A percentile compares a stretch with the other conserved stretches of the same genome.
Evolutionary conservation across 2,888 invertebrate genomes (phyloP).

Genomic region (Conchocele bisecta): DNA sequence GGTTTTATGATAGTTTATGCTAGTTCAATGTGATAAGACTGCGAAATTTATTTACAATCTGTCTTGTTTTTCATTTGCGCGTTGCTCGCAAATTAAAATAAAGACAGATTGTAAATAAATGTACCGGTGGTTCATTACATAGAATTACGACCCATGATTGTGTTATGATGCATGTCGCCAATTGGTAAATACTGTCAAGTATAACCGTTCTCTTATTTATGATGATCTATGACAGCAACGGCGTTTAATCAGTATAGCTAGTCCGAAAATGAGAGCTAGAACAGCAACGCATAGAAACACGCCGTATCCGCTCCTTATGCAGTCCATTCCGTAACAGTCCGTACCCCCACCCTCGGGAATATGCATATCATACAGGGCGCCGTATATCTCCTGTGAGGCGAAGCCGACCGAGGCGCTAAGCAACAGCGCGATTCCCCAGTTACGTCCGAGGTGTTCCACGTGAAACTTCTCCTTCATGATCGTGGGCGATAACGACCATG

Average conservation of each 20-base stretch:
- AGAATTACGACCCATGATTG: too few species aligned
- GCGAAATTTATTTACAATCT: too few species aligned
- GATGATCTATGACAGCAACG: too few species aligned
- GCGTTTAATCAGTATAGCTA: constrained; percentile 18
- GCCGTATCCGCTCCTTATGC: constrained; percentile 50
- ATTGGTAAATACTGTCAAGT: too few species aligned
- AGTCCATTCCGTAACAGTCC: constrained; percentile 51
- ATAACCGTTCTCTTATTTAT: too few species aligned
- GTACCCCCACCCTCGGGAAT: constrained; percentile 1
- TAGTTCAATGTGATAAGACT: too few species aligned
- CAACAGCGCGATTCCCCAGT: constrained; percentile 64
- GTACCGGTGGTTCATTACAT: too few species aligned
- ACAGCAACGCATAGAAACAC: constrained; percentile 37
- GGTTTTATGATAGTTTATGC: too few species aligned
- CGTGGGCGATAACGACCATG: constrained; percentile 59
- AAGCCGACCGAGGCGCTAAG: constrained; percentile 52
- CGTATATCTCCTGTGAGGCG: constrained; percentile 53
- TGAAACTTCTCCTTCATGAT: constrained; percentile 59
- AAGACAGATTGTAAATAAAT: too few species aligned
- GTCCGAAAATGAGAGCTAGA: constrained; percentile 37
- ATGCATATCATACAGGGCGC: constrained; percentile 56
- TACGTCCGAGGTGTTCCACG: constrained; percentile 57
- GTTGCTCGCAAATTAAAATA: too few species aligned
- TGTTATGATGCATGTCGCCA: too few species aligned
- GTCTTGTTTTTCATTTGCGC: too few species aligned